phyloP scores from a whole-genome alignment of 2,113 vertebrate genomes.

The Apus apus region DNA sequence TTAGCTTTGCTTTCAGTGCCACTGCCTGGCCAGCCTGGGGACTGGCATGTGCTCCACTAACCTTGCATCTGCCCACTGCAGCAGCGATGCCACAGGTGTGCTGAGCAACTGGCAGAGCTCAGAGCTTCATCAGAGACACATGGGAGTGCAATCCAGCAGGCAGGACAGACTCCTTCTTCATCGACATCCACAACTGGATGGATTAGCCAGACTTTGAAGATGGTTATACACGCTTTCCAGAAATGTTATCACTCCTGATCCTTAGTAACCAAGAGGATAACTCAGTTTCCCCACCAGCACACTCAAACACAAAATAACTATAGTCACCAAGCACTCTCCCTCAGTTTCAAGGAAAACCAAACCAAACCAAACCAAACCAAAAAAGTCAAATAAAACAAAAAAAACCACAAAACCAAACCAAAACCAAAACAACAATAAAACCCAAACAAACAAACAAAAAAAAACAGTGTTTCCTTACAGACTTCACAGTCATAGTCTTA shows the following conservation, averaged over 20 bases:
- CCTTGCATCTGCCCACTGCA: accelerated
- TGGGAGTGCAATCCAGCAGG: accelerated
- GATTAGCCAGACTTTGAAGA: not conserved
- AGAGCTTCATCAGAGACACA: not conserved
- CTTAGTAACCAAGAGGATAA: not conserved
- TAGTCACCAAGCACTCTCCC: not conserved
- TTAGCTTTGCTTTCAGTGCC: constrained; percentile 58
- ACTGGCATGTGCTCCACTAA: not conserved
- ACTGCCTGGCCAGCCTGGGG: constrained; percentile 16
- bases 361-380: too few species aligned
- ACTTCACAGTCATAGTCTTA: not conserved
- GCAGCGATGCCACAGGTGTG: not conserved
- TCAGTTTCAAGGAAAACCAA: not conserved
- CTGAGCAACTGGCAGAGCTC: not conserved
- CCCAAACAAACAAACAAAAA: too few species aligned
- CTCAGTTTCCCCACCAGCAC: not conserved
- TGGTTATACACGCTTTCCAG: not conserved
- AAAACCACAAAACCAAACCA: too few species aligned
- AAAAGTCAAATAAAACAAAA: too few species aligned
- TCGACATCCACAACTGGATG: not conserved
- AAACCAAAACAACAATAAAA: too few species aligned
- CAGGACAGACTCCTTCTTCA: not conserved
- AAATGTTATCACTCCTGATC: not conserved
- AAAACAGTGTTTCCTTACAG: not conserved
- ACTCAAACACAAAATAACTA: not conserved